A percentile compares a stretch with the other conserved stretches of the same genome.
Evolutionary conservation across 92 coral and sea anemone genomes (phyloP).

Genomic region (Porites rus): DNA sequence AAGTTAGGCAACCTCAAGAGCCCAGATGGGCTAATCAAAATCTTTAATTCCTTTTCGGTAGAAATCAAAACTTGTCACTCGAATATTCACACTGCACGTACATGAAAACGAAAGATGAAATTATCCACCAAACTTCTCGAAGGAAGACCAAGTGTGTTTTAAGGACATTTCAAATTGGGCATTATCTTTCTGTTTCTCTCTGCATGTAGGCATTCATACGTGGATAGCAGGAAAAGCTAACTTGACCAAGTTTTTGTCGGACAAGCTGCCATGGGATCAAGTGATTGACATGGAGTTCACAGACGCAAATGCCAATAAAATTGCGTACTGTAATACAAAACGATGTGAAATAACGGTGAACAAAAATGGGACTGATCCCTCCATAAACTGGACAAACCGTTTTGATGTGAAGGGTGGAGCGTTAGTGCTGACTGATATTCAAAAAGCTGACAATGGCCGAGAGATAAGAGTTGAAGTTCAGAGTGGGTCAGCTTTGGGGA

Average conservation of each 20-base stretch:
- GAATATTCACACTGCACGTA: no score
- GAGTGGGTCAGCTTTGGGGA: not conserved
- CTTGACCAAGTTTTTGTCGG: not conserved
- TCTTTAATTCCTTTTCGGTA: no score
- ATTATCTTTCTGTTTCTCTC: not conserved
- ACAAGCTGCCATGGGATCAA: not conserved
- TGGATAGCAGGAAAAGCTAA: not conserved
- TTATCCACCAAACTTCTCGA: no score
- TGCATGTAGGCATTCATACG: not conserved
- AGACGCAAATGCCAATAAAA: not conserved
- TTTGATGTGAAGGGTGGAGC: not conserved
- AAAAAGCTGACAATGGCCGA: not conserved
- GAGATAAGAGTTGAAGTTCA: not conserved
- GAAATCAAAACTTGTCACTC: no score
- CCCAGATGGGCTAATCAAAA: no score
- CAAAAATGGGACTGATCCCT: not conserved
- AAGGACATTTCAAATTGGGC: no score
- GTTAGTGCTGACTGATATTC: not conserved
- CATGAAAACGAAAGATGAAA: no score
- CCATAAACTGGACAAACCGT: not conserved
- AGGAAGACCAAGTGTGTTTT: no score
- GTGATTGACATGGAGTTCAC: not conserved
- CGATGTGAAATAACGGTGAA: not conserved
- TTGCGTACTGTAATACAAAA: not conserved
- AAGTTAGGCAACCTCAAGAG: no score